These are phyloP conservation scores for Spilosoma lubricipeda DNA, from an alignment of 2,888 invertebrate genomes.

Conservation along the genomic window DNA sequence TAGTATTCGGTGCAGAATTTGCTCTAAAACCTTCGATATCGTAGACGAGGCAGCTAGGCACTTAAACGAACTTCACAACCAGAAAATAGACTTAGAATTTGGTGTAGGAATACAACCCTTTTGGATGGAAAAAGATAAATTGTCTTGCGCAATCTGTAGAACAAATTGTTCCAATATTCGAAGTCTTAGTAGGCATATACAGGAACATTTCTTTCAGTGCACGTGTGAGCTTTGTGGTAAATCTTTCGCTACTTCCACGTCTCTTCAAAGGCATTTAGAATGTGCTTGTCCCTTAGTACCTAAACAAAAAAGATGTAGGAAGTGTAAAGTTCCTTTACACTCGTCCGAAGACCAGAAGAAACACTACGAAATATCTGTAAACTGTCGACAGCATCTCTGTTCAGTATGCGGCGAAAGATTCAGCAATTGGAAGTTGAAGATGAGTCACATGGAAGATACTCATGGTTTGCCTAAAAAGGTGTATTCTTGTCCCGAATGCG, in stretches of 20 bases:
- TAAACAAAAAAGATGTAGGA: conserved; percentile 62
- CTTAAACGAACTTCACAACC: conserved; percentile 55
- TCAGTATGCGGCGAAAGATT: conserved; percentile 66
- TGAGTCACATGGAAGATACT: conserved; percentile 59
- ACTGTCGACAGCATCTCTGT: conserved; percentile 68
- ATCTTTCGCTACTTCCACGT: conserved; percentile 61
- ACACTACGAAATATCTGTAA: conserved; percentile 51
- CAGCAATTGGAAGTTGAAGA: conserved; percentile 55
- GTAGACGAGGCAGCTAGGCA: conserved; percentile 59
- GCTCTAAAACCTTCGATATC: conserved; percentile 51
- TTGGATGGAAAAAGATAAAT: conserved; percentile 54
- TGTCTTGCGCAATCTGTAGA: conserved; percentile 64
- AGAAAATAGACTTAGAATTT: conserved; percentile 54
- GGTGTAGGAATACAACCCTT: conserved; percentile 70
- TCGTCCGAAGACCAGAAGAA: conserved; percentile 61
- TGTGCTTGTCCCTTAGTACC: conserved; percentile 46
- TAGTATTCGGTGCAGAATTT: conserved; percentile 65
- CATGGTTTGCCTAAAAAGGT: conserved; percentile 63
- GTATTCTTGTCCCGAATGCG: conserved; percentile 67
- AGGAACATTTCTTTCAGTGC: conserved; percentile 66
- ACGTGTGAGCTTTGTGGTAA: conserved; percentile 74
- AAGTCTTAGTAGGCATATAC: conserved; percentile 67
- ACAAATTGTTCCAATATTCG: conserved; percentile 60
- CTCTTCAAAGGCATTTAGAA: conserved; percentile 59
- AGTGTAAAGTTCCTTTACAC: conserved; percentile 61